Percentiles rank a stretch among this genome's conserved stretches.
Evolutionary conservation across 2,113 vertebrate species (phyloP).

Genomic region (Dicentrarchus labrax): DNA sequence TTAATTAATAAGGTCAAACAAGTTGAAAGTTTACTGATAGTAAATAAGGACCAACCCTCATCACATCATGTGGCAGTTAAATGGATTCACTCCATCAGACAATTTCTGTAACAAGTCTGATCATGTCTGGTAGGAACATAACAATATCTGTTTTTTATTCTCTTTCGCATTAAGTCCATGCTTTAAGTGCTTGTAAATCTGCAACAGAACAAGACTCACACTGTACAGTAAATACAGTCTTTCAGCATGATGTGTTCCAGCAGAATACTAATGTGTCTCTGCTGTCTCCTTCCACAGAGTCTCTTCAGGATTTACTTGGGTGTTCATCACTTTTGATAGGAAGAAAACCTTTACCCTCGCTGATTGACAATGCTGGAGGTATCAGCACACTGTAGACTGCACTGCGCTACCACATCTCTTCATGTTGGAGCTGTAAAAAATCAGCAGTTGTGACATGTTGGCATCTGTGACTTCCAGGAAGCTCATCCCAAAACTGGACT

Average conservation of each 20-base stretch:
- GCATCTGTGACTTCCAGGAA: slow-evolving; percentile 21
- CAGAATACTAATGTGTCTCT: slow-evolving; percentile 15
- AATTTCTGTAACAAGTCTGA: background rate
- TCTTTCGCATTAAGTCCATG: background rate
- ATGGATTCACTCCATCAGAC: background rate
- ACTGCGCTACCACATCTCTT: background rate
- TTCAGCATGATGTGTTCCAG: background rate
- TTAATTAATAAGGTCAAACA: background rate
- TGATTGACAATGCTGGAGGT: background rate
- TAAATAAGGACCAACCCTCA: no score
- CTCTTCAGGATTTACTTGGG: slow-evolving; percentile 3
- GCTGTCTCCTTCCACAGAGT: slow-evolving; percentile 38
- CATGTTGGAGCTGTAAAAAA: background rate
- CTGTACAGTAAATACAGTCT: background rate
- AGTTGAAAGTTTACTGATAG: background rate
- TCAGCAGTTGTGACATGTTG: slow-evolving; percentile 36
- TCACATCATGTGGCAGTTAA: background rate
- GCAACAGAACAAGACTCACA: background rate
- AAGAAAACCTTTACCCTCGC: background rate
- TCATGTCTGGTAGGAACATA: background rate
- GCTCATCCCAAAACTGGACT: slow-evolving; percentile 14
- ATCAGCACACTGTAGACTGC: background rate
- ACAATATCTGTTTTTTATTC: background rate
- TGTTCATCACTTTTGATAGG: slow-evolving; percentile 10
- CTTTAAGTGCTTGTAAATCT: background rate